Base-by-base conservation (phyloP, 2,113 vertebrate species). In the Galbula dea region DNA sequence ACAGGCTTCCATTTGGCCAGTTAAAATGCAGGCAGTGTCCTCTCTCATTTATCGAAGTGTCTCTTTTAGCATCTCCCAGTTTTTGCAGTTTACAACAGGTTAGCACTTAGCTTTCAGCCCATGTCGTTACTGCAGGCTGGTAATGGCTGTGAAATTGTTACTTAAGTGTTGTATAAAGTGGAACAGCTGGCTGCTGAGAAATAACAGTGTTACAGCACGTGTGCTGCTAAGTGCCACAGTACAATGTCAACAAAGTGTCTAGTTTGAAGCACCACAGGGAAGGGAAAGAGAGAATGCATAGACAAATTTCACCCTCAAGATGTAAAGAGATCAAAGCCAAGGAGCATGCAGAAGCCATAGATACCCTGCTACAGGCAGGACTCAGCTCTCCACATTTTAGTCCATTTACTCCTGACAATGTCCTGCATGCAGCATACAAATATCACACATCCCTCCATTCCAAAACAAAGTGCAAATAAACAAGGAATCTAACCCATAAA, bases 111-210 rank as follows among this genome's bases (percentile, higher is more conserved):
- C 95, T 86, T 66, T 93, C 93, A 93, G 90, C 75, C 62, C 15
- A 2, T 61, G 86, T 89, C 89, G 55, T 92, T 93, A 63, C 73
- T 23, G 72, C 75, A 29, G 93, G 55, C 88, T 86, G 83, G 77
- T 82, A 93, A 95, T 83, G 96, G 84, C 94, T 95, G 94, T 54
- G 95, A 95, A 94, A 96, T 89, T 46, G 71, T 89, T 82, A 74
- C 96, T 87, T 78, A 91, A 95, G 90, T 48, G 95, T 55, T 58
- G 69, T 86, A 46, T 63, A 73, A 75, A 76, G 92, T 45, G 71
- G 83, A 86, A 71, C 84, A 94, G 90, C 94, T 92, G 95, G 94
- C 90, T 87, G 85, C 68, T 48, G 90, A 73, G 79, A 88, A 90
- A 89, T 29, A 78, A 57, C 43, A 34, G 84, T 7, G 3, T 36